Base-by-base conservation (phyloP, 1,140 invertebrate genomes). In the Diabrotica undecimpunctata region DNA sequence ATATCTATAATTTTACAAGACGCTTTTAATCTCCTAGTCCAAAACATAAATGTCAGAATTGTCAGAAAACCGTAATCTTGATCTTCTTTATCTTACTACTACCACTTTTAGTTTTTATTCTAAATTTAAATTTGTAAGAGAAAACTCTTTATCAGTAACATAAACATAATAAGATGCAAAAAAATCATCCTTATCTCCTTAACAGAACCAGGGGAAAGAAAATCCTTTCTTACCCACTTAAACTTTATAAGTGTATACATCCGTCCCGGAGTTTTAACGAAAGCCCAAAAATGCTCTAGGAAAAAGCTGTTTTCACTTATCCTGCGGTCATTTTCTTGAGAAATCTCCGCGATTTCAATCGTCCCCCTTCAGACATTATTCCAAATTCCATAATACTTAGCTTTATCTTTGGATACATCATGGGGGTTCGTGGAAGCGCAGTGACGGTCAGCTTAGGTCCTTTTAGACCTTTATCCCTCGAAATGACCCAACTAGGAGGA, bases 291-390 rank as follows among this genome's bases (percentile, higher is more conserved):
- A 25, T 25, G 25, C 25, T 25, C 25, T 25, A 36, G 36, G 36
- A 57, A 57, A 57, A 57, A 57, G 55, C 55, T 57, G 54, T 57
- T 57, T 57, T 57, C 55, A 57, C 55, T 57, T 57, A 57, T 57
- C 55, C 55, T 38, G 55, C 25, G 55, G 25, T 57, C 36, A 37
- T 57, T 57, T 57, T 37, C 25, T 25, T 54, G 36, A 54, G 37
- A 57, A 57, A 12, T 37, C 53, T 54, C 55, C 6, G 36, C 36
- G 25, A 57, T 57, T 57, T 57, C 55, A 57, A 57, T 57, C 55
- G 55, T 57, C 55, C 55, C 55, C 55, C 55, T 37, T 38, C n/a
- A 46, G 36, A 57, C 55, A 38, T 57, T 38, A 57, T 57, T 57
- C 55, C 55, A n/a, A 57, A 57, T 57, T 57, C 55, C 55, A 57